phyloP scores from a whole-genome alignment of 2,113 vertebrate genomes.

The Grantiella picta region DNA sequence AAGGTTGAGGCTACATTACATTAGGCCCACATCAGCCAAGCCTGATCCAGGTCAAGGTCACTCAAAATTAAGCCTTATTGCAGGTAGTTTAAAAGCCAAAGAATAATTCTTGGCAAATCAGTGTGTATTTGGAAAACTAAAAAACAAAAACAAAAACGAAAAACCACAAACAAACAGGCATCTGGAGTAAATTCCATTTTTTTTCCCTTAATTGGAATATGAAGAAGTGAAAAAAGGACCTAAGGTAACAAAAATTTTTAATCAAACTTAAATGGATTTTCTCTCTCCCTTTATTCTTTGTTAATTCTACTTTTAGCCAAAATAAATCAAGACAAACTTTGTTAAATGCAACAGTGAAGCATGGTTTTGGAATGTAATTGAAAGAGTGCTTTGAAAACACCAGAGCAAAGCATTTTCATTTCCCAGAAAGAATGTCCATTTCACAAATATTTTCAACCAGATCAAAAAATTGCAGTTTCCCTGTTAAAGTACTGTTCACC shows the following conservation, averaged over 20 bases:
- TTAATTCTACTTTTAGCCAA: background rate
- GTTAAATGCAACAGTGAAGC: background rate
- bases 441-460: background rate
- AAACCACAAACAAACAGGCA: background rate
- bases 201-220: background rate
- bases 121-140: background rate
- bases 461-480: background rate
- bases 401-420: background rate
- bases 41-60: background rate
- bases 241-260: background rate
- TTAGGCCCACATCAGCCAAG: background rate
- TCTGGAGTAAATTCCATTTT: background rate
- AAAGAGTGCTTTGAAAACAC: background rate
- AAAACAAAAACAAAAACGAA: background rate
- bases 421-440: background rate
- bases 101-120: background rate
- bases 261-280: rapidly evolving
- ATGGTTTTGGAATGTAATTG: background rate
- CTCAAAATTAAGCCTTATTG: background rate
- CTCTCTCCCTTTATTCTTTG: background rate
- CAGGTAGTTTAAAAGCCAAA: background rate
- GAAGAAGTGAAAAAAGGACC: background rate
- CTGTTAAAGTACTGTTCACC: background rate
- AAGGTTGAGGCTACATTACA: background rate
- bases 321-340: background rate